Conservation (phyloP, 1,140 invertebrate species). For the Platyscapa corneri region DNA sequence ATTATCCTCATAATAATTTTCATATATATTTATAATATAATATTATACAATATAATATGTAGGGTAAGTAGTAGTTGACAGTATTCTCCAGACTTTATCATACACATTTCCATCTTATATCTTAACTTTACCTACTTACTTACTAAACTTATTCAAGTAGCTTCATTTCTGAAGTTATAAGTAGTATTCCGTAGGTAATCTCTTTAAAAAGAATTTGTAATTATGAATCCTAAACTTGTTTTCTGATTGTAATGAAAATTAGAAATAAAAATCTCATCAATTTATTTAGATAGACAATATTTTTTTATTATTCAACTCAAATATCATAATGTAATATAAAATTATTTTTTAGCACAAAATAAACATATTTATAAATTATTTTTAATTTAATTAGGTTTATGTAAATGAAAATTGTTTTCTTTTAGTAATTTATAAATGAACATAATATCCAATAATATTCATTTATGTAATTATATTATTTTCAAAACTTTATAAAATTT, state of each 20-base stretch:
- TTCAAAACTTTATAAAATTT: too few relatives aligned
- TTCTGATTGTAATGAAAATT: neutral
- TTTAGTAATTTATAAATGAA: too few relatives aligned
- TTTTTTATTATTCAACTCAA: too few relatives aligned
- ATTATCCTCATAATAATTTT: neutral
- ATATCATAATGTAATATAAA: too few relatives aligned
- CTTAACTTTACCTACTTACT: neutral
- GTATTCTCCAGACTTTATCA: neutral
- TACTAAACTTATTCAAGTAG: constrained; percentile 8
- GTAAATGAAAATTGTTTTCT: too few relatives aligned
- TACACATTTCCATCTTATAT: neutral
- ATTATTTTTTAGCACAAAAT: too few relatives aligned
- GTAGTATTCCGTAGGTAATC: neutral
- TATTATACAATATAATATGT: neutral
- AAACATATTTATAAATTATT: too few relatives aligned
- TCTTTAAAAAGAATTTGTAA: neutral
- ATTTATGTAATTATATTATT: too few relatives aligned
- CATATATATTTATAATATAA: neutral
- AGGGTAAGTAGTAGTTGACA: neutral
- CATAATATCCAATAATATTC: too few relatives aligned
- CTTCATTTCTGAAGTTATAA: neutral
- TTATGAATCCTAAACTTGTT: neutral
- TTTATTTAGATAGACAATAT: too few relatives aligned
- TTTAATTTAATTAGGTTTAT: too few relatives aligned
- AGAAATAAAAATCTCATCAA: too few relatives aligned